Conservation (phyloP, 1,140 invertebrate species). For the Campoletis sonorensis region DNA sequence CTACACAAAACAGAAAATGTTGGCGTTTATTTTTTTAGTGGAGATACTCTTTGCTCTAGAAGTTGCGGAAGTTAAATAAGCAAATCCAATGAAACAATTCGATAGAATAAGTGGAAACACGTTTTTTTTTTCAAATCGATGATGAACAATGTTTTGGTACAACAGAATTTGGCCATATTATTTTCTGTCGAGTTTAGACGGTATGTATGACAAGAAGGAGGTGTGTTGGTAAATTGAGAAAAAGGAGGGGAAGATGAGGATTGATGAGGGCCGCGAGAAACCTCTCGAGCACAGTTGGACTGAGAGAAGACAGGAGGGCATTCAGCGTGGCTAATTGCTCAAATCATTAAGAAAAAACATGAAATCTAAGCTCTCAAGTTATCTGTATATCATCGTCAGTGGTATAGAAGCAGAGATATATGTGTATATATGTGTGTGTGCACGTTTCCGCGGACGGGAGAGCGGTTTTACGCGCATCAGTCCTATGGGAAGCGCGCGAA, state of each 20-base stretch:
- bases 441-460: constrained; percentile 44
- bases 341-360: constrained; percentile 78
- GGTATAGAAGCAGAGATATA: constrained; percentile 20
- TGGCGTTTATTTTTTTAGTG: no score
- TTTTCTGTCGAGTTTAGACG: no score
- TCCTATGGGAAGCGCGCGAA: constrained; percentile 70
- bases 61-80: no score
- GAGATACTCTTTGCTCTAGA: no score
- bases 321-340: constrained; percentile 77
- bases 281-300: constrained; percentile 56
- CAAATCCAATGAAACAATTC: no score
- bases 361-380: constrained; percentile 69
- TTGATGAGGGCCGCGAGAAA: constrained; percentile 48
- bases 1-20: no score
- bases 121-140: no score
- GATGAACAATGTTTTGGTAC: no score
- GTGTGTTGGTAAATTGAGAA: constrained; percentile 3
- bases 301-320: constrained; percentile 74
- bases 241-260: constrained; percentile 57
- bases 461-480: constrained; percentile 51
- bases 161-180: no score
- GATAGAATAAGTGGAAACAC: no score
- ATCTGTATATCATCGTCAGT: constrained; percentile 35
- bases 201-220: not conserved
- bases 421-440: constrained; percentile 17